A percentile compares a stretch with the other conserved stretches of the same genome.
Evolutionary conservation across 2,888 invertebrate genomes (phyloP).

Genomic region (Heliconius sara): DNA sequence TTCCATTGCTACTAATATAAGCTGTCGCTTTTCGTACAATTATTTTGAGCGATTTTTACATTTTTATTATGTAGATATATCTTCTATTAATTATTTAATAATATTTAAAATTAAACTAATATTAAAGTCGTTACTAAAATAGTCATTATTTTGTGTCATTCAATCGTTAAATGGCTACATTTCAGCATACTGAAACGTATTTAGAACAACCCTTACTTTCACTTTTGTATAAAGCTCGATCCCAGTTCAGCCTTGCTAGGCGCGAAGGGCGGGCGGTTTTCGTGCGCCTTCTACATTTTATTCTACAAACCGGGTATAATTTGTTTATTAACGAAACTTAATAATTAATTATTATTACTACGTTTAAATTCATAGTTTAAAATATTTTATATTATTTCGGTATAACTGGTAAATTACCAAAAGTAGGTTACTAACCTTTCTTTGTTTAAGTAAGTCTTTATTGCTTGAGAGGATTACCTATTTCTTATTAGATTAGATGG

Average conservation of each 20-base stretch:
- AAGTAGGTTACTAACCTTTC: slow-evolving; percentile 54
- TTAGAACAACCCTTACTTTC: slow-evolving; percentile 24
- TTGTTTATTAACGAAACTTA: not conserved
- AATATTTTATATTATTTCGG: not conserved
- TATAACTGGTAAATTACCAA: slow-evolving; percentile 3
- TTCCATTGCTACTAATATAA: not conserved
- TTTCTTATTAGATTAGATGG: slow-evolving; percentile 39
- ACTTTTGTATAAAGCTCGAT: slow-evolving; percentile 25
- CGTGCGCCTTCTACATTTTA: slow-evolving; percentile 25
- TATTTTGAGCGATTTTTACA: not conserved
- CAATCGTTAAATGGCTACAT: slow-evolving; percentile 23
- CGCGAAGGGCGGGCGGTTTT: slow-evolving; percentile 57
- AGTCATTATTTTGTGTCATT: not conserved
- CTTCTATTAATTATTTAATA: not conserved
- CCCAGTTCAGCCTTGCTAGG: slow-evolving; percentile 56
- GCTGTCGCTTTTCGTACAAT: not conserved
- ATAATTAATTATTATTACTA: not conserved
- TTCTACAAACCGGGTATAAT: slow-evolving; percentile 8
- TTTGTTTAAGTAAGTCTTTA: slow-evolving; percentile 53
- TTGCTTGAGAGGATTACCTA: slow-evolving; percentile 30
- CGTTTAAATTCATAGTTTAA: not conserved
- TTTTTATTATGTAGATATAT: not conserved
- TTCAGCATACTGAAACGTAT: slow-evolving; percentile 14
- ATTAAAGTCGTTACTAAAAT: not conserved
- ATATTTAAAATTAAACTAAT: not conserved